Conservation (phyloP, 2,113 vertebrate genomes). For the Scartelaos histophorus region DNA sequence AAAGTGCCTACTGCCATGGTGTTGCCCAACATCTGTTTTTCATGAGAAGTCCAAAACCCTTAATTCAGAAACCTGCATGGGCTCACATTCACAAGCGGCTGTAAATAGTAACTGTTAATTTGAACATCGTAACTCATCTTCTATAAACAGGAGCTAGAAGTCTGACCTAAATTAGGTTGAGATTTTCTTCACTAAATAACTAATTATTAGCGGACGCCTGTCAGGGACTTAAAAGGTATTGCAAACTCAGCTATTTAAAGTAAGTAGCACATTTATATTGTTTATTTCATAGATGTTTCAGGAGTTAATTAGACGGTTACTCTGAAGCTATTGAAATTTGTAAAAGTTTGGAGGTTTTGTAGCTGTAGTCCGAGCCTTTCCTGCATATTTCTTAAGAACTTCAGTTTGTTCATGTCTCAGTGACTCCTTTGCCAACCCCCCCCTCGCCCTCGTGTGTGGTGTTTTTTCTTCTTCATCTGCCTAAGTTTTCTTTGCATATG, state of each 20-base stretch:
- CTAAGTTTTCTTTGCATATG: constrained; percentile 87
- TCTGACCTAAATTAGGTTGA: constrained; percentile 56
- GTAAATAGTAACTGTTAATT: constrained; percentile 81
- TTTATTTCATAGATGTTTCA: background rate
- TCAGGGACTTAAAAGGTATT: background rate
- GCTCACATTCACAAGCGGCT: constrained; percentile 71
- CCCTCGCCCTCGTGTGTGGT: constrained; percentile 17
- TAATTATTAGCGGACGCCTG: background rate
- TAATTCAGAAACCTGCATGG: constrained; percentile 70
- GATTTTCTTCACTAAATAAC: background rate
- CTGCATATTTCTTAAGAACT: constrained; percentile 55
- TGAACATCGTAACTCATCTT: constrained; percentile 76
- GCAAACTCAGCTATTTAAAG: too few species aligned
- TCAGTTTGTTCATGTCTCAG: constrained; percentile 66
- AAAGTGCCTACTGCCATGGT: constrained; percentile 51
- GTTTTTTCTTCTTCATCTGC: constrained; percentile 72
- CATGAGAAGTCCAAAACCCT: constrained; percentile 66
- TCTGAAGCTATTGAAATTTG: background rate
- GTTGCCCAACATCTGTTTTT: constrained; percentile 74
- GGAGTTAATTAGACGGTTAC: background rate
- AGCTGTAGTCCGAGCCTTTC: constrained; percentile 44
- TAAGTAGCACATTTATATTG: too few species aligned
- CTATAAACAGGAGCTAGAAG: constrained; percentile 72
- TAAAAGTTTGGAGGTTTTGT: constrained; percentile 13
- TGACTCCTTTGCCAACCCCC: constrained; percentile 50